Percentiles rank a stretch among this genome's conserved stretches.
Evolutionary conservation across 2,113 vertebrate species (phyloP).

Genomic region (Gallinago media): DNA sequence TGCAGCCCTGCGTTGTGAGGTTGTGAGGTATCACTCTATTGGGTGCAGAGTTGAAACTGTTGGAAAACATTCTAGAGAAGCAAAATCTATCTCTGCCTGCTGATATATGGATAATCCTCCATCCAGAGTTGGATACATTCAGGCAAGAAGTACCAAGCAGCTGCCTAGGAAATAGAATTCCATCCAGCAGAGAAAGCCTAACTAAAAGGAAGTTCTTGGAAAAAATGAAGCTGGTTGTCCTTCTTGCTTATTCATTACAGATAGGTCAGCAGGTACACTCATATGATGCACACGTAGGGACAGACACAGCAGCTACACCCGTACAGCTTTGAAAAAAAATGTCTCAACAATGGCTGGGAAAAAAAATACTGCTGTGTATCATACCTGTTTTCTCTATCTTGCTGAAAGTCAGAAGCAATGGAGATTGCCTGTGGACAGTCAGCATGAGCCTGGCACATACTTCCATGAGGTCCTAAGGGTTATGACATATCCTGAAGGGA

Average conservation of each 20-base stretch:
- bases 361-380: neutral
- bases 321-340: neutral
- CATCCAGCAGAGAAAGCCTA: neutral
- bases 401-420: neutral
- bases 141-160: neutral
- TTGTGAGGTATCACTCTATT: neutral
- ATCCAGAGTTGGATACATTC: neutral
- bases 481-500: neutral
- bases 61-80: neutral
- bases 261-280: neutral
- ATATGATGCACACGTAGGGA: neutral
- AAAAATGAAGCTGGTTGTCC: neutral
- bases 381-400: neutral
- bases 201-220: neutral
- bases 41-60: neutral
- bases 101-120: neutral
- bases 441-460: neutral
- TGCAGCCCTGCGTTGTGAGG: neutral
- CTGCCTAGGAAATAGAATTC: neutral
- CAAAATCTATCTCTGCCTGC: neutral
- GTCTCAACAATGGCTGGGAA: neutral
- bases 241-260: neutral
- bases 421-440: neutral
- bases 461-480: neutral
- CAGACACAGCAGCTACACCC: neutral